Conservation (phyloP, 1,140 invertebrate species). For the Periplaneta americana region DNA sequence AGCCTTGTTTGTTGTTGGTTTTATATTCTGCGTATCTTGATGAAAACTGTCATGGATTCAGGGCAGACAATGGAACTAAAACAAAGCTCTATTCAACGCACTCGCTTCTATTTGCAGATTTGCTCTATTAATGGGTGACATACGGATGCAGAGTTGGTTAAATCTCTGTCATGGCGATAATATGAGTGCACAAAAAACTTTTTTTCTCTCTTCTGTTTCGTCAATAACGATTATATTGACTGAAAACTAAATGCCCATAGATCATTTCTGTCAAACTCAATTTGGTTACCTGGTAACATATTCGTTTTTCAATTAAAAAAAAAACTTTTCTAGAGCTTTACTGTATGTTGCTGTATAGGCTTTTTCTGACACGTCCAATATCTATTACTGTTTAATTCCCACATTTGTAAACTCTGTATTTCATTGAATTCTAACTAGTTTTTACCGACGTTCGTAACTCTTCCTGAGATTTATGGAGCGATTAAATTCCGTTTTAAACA, state of each 20-base stretch:
- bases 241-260: not conserved
- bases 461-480: not conserved
- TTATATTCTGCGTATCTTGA: no score
- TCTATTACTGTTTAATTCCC: not conserved
- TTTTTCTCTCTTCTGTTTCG: not conserved
- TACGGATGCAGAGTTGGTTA: no score
- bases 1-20: no score
- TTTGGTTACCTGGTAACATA: not conserved
- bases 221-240: not conserved
- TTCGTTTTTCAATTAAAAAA: not conserved
- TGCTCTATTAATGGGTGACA: no score
- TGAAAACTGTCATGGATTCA: no score
- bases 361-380: not conserved
- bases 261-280: not conserved
- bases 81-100: no score
- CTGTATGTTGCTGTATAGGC: not conserved
- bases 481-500: not conserved
- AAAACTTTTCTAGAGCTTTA: not conserved
- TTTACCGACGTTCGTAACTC: not conserved
- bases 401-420: not conserved
- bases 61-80: no score
- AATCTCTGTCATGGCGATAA: no score
- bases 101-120: no score
- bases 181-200: no score
- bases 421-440: not conserved